Base-by-base conservation (phyloP, 1,140 invertebrate genomes). In the Lucilia sericata region DNA sequence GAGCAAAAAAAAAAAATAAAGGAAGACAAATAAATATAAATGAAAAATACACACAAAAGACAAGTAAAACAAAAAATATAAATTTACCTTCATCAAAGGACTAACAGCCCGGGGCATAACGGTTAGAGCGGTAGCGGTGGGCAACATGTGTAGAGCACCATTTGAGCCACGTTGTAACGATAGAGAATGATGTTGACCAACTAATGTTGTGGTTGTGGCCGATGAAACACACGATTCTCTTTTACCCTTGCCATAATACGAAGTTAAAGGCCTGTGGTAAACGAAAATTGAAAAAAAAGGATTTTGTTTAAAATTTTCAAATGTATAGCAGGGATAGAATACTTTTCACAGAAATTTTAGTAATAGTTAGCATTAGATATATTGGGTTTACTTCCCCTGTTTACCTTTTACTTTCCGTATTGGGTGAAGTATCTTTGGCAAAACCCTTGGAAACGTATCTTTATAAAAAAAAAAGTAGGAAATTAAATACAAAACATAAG, bases 341-440 rank as follows among this genome's bases (percentile, higher is more conserved):
- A 30, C 25, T 30, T 3, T 30, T 30, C 1, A 30, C 25, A 30
- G 25, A 30, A 30, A 30, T 30, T 2, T 30, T 30, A 30, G 25
- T 30, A 30, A 30, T 30, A 30, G 25, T 2, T 30, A 30, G 25
- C 25, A 30, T 30, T 3, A 30, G 25, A 30, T 30, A 2, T 30
- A 30, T 30, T 30, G 25, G 51, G 34, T 51, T 19, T 19, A 21
- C 30, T 81, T 25, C 49, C 17, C 25, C 25, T 30, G 25, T 30
- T 9, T 92, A 96, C 95, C 95, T 94, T 91, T 96, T 95, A 91
- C 96, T 96, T 88, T 97, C 96, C 8, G 95, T 95, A 87, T 95
- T 92, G 21, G 95, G 96, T 70, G 95, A 96, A 93, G 94, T 96
- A 90, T 96, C 96, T 88, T 94, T 95, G 87, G 94, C 94, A 84